Base-by-base conservation (phyloP, 2,888 invertebrate species). In the Dryocosmus kuriphilus region DNA sequence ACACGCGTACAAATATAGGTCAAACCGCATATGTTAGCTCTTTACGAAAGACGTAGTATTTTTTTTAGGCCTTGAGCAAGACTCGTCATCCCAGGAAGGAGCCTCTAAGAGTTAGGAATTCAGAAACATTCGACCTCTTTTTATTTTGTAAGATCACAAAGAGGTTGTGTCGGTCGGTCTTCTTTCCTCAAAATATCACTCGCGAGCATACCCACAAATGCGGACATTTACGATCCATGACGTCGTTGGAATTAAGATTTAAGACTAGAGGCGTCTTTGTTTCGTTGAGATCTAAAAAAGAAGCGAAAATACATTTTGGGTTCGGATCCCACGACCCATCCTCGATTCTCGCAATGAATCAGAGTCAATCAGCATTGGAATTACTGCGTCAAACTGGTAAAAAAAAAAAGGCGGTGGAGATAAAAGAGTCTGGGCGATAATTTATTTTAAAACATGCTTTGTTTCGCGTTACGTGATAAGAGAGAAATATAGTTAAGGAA, bases 21-120 rank as follows among this genome's bases (percentile, higher is more conserved):
- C 77, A 77, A 74, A 55, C 63, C 60, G n/a, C 46, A 46, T 19
- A 32, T 51, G 8, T 55, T 35, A 63, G 11, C 27, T 41, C 32
- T 75, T 61, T 61, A 27, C 30, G 63, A 62, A 74, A 55, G 38
- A 63, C 57, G 51, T 77, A 77, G 79, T 82, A 84, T 83, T 80
- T 81, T 75, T 86, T 84, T 82, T 77, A 82, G 83, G 84, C 88
- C 86, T 86, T 85, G 86, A 86, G 77, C 61, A 74, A 79, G 77
- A 76, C 79, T 80, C 82, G 81, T 82, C 82, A 84, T 81, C 62
- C 65, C 60, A 63, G 79, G 78, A 61, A 61, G 76, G 75, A n/a
- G 30, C 65, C 24, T 60, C 30, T 74, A 61, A 73, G 82, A 78
- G 77, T 75, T 75, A 76, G 71, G 78, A 82, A 82, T 80, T 81